Evolutionary conservation across 2,113 vertebrate species (phyloP), one percentile per base, ranked within the genome.

Genomic region (Heptranchias perlo): DNA sequence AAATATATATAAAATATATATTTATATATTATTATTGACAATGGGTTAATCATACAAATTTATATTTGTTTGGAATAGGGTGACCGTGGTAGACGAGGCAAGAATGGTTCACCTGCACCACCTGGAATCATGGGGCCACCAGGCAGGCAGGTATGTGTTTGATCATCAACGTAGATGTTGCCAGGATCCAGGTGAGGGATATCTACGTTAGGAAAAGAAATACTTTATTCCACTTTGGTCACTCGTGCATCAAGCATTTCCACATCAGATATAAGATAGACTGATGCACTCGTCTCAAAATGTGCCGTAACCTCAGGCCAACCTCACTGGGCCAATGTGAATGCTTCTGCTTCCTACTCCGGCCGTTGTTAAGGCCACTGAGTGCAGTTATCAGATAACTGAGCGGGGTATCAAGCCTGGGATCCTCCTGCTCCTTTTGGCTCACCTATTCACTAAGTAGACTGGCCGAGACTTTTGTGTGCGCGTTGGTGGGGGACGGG

Each of bases 31-130:
- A 44, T 44, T 62, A 93, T 93, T 93, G 6, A n/a, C 18, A 93
- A 23, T 93, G 16, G 39, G 18, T 31, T 61, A 35, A 91, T n/a
- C 11, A 58, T 31, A 58, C 13, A 54, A 61, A 58, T 58, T 31
- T 3, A 91, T 61, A 6, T 82, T 0, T 76, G 97, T 96, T 35
- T 73, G 96, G 95, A 96, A 87, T 96, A 99, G 99, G 99, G 98
- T 0, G 98, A 98, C 0, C 97, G 97, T 31, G 98, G 99, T 0
- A 98, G 97, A 97, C 98, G 98, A 96, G 99, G 99, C 13, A 98
- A 97, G 96, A 98, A 97, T 86, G 98, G 99, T 94, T 97, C 96
- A 4, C 5, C 97, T 31, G 98, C 98, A 62, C 47, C 96, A 0
- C 4, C 96, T 21, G 99, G 98, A 96, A 92, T 96, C 4, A 54